A percentile compares a stretch with the other conserved stretches of the same genome.
These are phyloP conservation scores for Pipa parva DNA, from an alignment of 2,113 vertebrate genomes.

Conservation along the genomic window DNA sequence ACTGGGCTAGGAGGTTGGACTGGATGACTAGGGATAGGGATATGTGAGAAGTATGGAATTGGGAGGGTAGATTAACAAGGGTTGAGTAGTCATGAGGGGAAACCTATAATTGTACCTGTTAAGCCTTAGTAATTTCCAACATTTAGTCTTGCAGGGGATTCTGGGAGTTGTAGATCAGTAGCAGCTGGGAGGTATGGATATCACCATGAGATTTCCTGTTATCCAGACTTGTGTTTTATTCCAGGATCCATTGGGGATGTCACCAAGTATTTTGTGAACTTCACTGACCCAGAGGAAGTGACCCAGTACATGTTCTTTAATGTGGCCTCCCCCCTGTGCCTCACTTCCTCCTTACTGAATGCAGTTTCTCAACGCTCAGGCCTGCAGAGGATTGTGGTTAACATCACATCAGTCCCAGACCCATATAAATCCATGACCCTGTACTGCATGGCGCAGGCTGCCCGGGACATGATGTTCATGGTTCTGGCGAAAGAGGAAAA, in stretches of 20 bases:
- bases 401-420: slow-evolving; percentile 75
- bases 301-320: slow-evolving; percentile 78
- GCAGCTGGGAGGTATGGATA: too few species aligned
- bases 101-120: too few species aligned
- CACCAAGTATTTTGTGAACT: slow-evolving; percentile 63
- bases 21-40: too few species aligned
- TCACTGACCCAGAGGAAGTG: slow-evolving; percentile 65
- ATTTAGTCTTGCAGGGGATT: too few species aligned
- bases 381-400: slow-evolving; percentile 66
- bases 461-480: slow-evolving; percentile 80
- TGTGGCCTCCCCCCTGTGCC: slow-evolving; percentile 71
- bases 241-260: slow-evolving; percentile 79
- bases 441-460: slow-evolving; percentile 82
- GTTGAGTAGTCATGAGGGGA: too few species aligned
- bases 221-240: too few species aligned
- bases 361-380: slow-evolving; percentile 54
- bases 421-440: slow-evolving; percentile 77
- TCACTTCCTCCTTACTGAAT: slow-evolving; percentile 68
- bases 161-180: too few species aligned
- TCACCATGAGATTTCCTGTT: too few species aligned
- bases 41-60: too few species aligned
- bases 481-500: slow-evolving; percentile 80
- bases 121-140: too few species aligned
- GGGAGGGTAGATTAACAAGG: too few species aligned
- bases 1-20: too few species aligned